phyloP scores from a whole-genome alignment of 1,140 invertebrate genomes.

The Dendroctonus ponderosae region DNA sequence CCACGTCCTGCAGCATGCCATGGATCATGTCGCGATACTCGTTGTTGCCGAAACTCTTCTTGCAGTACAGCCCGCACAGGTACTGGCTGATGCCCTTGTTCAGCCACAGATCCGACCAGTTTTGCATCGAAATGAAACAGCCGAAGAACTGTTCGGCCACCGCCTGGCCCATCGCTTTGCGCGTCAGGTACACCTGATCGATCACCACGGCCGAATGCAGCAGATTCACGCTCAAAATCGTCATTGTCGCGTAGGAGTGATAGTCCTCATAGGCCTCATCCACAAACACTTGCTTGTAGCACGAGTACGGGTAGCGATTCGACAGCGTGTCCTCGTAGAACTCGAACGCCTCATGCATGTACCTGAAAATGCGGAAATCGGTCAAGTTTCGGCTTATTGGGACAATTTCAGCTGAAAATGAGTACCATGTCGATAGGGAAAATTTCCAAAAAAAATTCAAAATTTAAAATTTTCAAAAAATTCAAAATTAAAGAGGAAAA shows the following conservation, averaged over 20 bases:
- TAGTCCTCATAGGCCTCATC: constrained; percentile 89
- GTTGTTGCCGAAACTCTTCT: constrained; percentile 98
- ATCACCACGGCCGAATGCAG: constrained; percentile 92
- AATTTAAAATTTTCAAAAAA: too few relatives aligned
- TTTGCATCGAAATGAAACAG: constrained; percentile 95
- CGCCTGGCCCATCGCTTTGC: constrained; percentile 87
- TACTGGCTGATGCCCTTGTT: constrained; percentile 94
- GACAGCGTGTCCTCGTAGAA: constrained; percentile 98
- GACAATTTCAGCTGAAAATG: background rate
- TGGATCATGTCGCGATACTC: constrained; percentile 93
- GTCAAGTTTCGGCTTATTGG: too few relatives aligned
- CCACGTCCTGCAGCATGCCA: constrained; percentile 71
- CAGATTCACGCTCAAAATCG: constrained; percentile 86
- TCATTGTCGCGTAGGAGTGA: constrained; percentile 90
- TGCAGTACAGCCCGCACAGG: constrained; percentile 87
- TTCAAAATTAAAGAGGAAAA: too few relatives aligned
- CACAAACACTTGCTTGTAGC: constrained; percentile 98
- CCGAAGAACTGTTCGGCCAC: constrained; percentile 99
- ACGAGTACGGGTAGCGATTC: constrained; percentile 90
- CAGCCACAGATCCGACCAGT: constrained; percentile 95
- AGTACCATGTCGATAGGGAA: too few relatives aligned
- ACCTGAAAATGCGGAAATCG: constrained; percentile 45
- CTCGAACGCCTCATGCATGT: constrained; percentile 93
- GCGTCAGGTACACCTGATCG: constrained; percentile 86
- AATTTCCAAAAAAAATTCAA: too few relatives aligned